phyloP scores from a whole-genome alignment of 2,797 vertebrate species.

The Alectoris magna region DNA sequence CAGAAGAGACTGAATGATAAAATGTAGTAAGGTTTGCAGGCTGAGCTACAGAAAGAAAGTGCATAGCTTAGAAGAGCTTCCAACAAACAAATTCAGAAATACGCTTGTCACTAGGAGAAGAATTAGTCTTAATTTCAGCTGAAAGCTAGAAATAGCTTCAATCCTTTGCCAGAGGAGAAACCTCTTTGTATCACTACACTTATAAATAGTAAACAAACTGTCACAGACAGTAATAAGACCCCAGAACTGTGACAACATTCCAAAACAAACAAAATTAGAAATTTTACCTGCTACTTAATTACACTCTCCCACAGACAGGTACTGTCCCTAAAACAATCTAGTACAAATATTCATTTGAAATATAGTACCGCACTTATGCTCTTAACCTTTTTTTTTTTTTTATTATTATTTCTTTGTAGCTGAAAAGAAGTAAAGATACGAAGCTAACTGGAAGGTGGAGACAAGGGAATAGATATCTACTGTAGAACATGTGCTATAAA shows the following conservation, averaged over 20 bases:
- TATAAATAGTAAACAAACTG: not conserved
- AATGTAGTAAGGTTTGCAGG: not conserved
- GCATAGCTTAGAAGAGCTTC: not conserved
- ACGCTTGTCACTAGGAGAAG: not conserved
- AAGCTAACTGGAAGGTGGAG: not conserved
- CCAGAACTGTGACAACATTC: not conserved
- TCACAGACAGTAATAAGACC: rapidly evolving
- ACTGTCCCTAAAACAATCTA: not conserved
- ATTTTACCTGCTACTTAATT: not conserved
- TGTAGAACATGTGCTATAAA: not conserved
- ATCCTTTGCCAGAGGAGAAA: not conserved
- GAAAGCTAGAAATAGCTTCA: not conserved
- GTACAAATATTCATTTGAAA: not conserved
- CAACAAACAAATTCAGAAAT: not conserved
- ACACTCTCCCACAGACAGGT: not conserved
- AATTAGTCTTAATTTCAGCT: not conserved
- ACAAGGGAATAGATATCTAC: not conserved
- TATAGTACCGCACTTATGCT: not conserved
- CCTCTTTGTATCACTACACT: not conserved
- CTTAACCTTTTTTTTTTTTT: not conserved
- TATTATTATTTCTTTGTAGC: not conserved
- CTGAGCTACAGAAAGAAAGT: not conserved
- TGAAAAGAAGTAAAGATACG: not conserved
- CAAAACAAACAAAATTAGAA: not conserved
- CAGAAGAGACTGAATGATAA: not conserved